phyloP scores from a whole-genome alignment of 1,140 invertebrate species.

The Ridgeia piscesae region DNA sequence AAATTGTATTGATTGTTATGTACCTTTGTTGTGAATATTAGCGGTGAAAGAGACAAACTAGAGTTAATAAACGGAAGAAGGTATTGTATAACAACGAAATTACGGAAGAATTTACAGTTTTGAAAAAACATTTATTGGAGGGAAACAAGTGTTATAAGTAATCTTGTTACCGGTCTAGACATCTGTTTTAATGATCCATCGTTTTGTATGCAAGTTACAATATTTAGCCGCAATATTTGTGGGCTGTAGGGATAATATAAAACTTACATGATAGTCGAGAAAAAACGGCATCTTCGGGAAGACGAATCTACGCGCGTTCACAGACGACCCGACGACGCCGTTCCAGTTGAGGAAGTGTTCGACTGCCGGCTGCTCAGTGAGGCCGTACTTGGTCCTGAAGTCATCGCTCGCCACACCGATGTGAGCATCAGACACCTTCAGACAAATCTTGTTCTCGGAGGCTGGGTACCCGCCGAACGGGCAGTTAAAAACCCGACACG shows the following conservation, averaged over 20 bases:
- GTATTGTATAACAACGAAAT: background rate
- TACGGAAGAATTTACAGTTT: background rate
- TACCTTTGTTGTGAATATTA: background rate
- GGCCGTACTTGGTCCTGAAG: background rate
- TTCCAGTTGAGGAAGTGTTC: constrained; percentile 23
- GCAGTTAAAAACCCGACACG: constrained; percentile 20
- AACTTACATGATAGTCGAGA: background rate
- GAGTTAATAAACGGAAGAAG: background rate
- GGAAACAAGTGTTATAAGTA: background rate
- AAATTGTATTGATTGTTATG: background rate
- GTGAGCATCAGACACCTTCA: constrained; percentile 7
- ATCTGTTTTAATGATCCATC: background rate
- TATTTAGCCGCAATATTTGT: background rate
- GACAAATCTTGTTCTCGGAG: background rate
- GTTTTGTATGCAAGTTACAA: background rate
- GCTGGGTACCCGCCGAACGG: constrained; percentile 20
- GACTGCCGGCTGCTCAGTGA: background rate
- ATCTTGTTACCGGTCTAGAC: background rate
- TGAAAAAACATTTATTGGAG: background rate
- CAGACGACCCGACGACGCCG: constrained; percentile 12
- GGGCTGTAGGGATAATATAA: background rate
- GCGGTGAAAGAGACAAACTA: background rate
- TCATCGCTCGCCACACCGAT: background rate
- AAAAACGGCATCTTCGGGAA: constrained; percentile 8
- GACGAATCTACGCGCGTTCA: constrained; percentile 17